Evolutionary conservation across 2,797 vertebrate species (phyloP), one percentile per base, ranked within the genome.

Genomic region (Atherinosoma microstoma): DNA sequence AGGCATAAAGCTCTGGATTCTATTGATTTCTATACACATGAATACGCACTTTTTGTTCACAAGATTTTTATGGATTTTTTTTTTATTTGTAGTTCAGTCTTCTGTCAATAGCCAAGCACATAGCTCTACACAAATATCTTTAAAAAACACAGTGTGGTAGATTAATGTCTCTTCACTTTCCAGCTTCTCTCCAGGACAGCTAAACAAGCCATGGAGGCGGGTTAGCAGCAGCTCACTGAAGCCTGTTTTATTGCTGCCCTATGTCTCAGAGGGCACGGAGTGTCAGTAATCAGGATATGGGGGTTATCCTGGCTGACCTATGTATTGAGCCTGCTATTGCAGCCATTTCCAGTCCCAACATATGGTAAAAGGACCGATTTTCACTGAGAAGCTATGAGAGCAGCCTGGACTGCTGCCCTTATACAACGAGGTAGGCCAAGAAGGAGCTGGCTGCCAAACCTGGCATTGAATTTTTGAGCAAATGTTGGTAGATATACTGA

Each of bases 261-360:
- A 24, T 87, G 92, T 91, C 93, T 86, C 91, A 87, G 89, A 80
- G 93, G 92, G 75, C 90, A 83, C 78, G 75, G 80, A 85, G 92
- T 94, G 91, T 89, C 91, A 93, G 92, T 92, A 93, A 94, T 95
- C 93, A 94, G 95, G 94, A 95, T 95, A 94, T 94, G 90, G 92
- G 93, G 94, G 95, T 95, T 94, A 94, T 95, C 94, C 95, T 95
- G 94, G 83, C 91, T 94, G 94, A 94, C 92, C 92, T 85, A 65
- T 58, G 86, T 92, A 94, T 92, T 93, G 93, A 94, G 92, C 84
- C 75, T 80, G 79, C 78, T 86, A 78, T 78, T 56, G 71, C 69
- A 87, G 82, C 83, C 76, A 53, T 88, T 91, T 89, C 86, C 89
- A 89, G 69, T 36, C 27, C 75, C 73, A 80, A 79, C 78, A 75